Evolutionary conservation across 92 coral and sea anemone species (phyloP).

Genomic region (Porites cylindrica): DNA sequence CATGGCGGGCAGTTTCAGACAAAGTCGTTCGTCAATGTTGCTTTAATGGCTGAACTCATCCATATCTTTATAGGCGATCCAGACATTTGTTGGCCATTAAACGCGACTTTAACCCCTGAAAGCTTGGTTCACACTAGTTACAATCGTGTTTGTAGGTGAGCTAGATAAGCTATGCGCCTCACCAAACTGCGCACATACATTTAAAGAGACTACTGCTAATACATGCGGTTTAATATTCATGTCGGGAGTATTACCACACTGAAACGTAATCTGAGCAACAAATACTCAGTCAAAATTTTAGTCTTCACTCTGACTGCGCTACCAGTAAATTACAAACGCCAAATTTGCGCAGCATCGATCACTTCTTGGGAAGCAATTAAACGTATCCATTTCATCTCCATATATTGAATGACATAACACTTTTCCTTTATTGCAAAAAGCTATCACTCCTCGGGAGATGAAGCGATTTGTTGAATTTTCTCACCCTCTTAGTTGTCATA

Average conservation of each 20-base stretch:
- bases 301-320: background rate
- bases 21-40: background rate
- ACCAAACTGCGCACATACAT: no score
- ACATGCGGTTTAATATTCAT: background rate
- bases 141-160: background rate
- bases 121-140: background rate
- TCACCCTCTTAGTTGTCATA: background rate
- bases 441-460: background rate
- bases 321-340: background rate
- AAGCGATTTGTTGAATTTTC: background rate
- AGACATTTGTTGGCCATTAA: background rate
- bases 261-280: background rate
- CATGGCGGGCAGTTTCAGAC: no score
- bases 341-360: background rate
- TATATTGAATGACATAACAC: background rate
- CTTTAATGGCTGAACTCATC: no score
- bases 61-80: background rate
- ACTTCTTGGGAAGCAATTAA: background rate
- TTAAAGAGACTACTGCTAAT: no score
- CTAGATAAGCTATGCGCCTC: background rate
- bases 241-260: background rate
- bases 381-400: no score
- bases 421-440: background rate
- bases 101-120: background rate
- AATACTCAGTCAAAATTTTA: background rate